Evolutionary conservation across 2,113 vertebrate genomes (phyloP).

Genomic region (Lota lota): DNA sequence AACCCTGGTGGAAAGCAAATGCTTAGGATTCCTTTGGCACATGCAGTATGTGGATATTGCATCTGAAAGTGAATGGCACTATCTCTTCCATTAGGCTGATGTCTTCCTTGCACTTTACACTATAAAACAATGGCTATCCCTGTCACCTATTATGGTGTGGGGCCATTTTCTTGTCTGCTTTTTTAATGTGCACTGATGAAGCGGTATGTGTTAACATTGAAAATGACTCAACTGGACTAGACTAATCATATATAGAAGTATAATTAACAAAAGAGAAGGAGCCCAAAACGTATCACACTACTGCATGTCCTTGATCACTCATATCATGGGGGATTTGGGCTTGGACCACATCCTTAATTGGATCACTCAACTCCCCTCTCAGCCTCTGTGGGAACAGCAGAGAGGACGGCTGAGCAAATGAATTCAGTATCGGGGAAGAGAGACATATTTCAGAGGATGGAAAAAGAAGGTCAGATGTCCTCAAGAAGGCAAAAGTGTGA

Average conservation of each 20-base stretch:
- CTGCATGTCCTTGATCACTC: too few relatives aligned
- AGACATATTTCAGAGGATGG: slow-evolving; percentile 9
- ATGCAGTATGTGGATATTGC: slow-evolving; percentile 14
- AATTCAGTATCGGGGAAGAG: slow-evolving; percentile 13
- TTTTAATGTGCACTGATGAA: not conserved
- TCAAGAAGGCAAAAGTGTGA: not conserved
- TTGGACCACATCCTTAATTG: too few relatives aligned
- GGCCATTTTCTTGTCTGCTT: not conserved
- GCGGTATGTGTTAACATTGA: too few relatives aligned
- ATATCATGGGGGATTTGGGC: too few relatives aligned
- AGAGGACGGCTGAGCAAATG: slow-evolving; percentile 40
- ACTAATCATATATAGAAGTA: too few relatives aligned
- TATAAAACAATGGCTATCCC: too few relatives aligned
- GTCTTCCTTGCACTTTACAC: not conserved
- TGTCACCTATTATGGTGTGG: too few relatives aligned
- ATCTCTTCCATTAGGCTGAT: not conserved
- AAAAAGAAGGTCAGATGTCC: not conserved
- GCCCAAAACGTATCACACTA: too few relatives aligned
- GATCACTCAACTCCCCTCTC: slow-evolving; percentile 33
- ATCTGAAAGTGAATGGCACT: slow-evolving; percentile 1
- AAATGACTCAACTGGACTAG: too few relatives aligned
- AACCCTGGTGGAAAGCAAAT: slow-evolving; percentile 14
- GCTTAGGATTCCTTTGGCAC: slow-evolving; percentile 14
- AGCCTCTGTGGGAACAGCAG: slow-evolving; percentile 49
- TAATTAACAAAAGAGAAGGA: too few relatives aligned